Conservation (phyloP, 2,797 vertebrate genomes). For the Chlorospingus flavigularis region DNA sequence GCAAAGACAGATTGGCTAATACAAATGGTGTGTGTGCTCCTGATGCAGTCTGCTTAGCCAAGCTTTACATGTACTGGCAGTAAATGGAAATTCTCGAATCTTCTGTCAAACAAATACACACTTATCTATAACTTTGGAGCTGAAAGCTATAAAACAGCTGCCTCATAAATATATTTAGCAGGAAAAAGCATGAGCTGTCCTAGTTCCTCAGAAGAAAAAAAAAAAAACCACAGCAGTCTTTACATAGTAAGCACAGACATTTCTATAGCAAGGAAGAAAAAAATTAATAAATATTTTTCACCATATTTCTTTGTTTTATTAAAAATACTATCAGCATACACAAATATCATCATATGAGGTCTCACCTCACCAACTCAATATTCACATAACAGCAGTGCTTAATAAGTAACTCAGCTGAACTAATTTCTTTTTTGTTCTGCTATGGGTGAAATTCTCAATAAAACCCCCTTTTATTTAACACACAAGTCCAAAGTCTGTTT, state of each 20-base stretch:
- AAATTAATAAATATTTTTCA: neutral
- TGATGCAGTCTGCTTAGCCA: slow-evolving; percentile 76
- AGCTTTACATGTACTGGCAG: slow-evolving; percentile 77
- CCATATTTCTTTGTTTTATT: neutral
- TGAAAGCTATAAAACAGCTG: slow-evolving; percentile 73
- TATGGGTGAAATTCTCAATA: neutral
- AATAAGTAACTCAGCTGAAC: slow-evolving; percentile 46
- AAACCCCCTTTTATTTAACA: neutral
- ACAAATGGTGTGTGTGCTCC: slow-evolving; percentile 76
- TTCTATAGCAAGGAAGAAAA: slow-evolving; percentile 34
- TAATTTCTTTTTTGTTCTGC: slow-evolving; percentile 11
- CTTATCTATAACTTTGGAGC: slow-evolving; percentile 73
- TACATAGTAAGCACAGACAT: slow-evolving; percentile 37
- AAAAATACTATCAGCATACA: neutral
- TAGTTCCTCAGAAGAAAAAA: slow-evolving; percentile 54
- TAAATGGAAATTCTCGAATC: slow-evolving; percentile 76
- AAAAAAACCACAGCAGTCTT: neutral
- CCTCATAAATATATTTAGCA: slow-evolving; percentile 72
- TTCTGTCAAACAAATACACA: slow-evolving; percentile 76
- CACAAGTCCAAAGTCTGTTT: neutral
- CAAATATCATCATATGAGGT: neutral
- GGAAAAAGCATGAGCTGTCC: slow-evolving; percentile 60
- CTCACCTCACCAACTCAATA: neutral
- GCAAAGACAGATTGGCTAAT: slow-evolving; percentile 80
- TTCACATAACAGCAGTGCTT: neutral